Base-by-base conservation (phyloP, 2,888 invertebrate species). In the Chelonus formosanus region DNA sequence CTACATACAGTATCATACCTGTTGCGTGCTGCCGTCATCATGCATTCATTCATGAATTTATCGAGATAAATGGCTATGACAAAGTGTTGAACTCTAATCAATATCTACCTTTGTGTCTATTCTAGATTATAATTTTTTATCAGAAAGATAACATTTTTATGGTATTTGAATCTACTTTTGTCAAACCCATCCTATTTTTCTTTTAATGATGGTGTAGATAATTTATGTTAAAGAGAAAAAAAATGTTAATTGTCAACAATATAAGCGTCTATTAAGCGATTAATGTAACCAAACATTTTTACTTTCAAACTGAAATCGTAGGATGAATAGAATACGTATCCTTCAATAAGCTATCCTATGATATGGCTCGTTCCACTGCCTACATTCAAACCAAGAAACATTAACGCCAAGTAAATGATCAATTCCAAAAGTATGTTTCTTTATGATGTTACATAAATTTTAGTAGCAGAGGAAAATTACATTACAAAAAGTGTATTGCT, bases 31-130 rank as follows among this genome's bases (percentile, higher is more conserved):
- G 65, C 61, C 48, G 57, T 44, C 40, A 53, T 57, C 56, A 59
- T 65, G 54, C 67, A 40, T 69, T 71, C 69, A 71, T 71, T 69
- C 71, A 69, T 71, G 55, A 67, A 69, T 67, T 67, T 62, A 43
- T 53, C 55, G 40, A 62, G 58, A 58, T 20, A 59, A 48, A 65
- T 58, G 56, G 50, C 50, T 40, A 52, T 43, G 36, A 47, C 34
- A 35, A 54, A 54, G 54, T 54, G 10, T 35, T n/a, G 7, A 10
- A 54, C n/a, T 54, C 36, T 31, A 48, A 48, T 48, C 48, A 48
- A 48, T 48, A 44, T 44, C 3, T 6, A 44, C n/a, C n/a, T 44
- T 44, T 44, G 4, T 4, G 7, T 48, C 4, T 10, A n/a, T 48
- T 44, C n/a, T 44, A 48, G 31, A 20, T 32, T 44, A 8, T 45